Evolutionary conservation across 2,797 vertebrate species (phyloP), one percentile per base, ranked within the genome.

Genomic region (Intellagama lesueurii): DNA sequence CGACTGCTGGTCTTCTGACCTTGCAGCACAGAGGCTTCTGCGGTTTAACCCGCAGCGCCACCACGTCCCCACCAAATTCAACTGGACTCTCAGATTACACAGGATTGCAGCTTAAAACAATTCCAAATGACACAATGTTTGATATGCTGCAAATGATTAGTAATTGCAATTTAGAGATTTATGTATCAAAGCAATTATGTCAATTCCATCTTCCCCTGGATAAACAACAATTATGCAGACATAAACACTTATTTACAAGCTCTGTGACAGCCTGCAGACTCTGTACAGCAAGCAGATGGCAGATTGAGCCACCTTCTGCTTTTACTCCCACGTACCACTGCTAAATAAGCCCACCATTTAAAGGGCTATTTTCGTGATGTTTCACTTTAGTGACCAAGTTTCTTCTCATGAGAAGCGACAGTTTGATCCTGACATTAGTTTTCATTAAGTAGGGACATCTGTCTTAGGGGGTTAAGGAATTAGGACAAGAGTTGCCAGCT

Each of bases 291-390:
- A 87, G 64, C 91, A 90, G 56, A 12, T 88, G n/a, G 2, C 81
- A 87, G 85, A 87, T 89, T 88, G 32, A 68, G 91, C 73, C 30
- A 85, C 5, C 70, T 91, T 91, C 85, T 85, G 49, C 66, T 88
- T 81, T 85, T 66, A 56, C 44, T 66, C 40, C 49, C 44, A 73
- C 86, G 77, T 80, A 93, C 7, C 35, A 79, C 8, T 52, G 80
- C 17, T 47, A 5, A 44, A 72, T 90, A 52, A 78, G 73, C 52
- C 66, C 56, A 22, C 35, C 0, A 0, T 49, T 92, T 28, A 56
- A 91, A 35, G n/a, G 56, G 24, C 52, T 87, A 86, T 75, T 82
- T 89, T 0, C 26, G 52, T 64, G 26, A 11, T 44, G 64, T 87
- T 90, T 92, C 86, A n/a, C 22, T 40, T 60, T 77, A 7, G 26